A percentile compares a stretch with the other conserved stretches of the same genome.
These are phyloP conservation scores for Zhengitettix transpicula DNA, from an alignment of 2,888 invertebrate species.

Conservation along the genomic window DNA sequence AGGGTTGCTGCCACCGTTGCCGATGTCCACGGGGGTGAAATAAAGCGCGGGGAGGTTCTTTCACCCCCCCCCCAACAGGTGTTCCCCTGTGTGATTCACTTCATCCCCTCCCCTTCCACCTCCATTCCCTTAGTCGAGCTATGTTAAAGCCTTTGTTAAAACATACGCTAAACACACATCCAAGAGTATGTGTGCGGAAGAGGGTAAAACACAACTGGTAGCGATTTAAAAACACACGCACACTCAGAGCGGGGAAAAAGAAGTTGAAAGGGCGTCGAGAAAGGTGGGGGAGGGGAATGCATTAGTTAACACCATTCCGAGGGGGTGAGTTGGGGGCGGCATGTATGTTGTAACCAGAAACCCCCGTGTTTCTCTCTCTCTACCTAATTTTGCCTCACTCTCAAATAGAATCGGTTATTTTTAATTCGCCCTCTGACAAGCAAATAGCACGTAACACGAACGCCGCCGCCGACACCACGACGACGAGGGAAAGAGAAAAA, in stretches of 20 bases:
- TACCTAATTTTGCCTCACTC: background rate
- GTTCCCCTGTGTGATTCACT: too few species aligned
- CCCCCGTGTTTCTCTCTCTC: background rate
- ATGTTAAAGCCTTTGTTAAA: background rate
- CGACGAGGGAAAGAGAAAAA: too few species aligned
- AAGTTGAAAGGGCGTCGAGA: background rate
- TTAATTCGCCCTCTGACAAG: conserved; percentile 6
- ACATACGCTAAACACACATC: background rate
- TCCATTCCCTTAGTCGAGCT: too few species aligned
- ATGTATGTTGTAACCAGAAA: background rate
- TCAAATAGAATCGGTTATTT: conserved; percentile 12
- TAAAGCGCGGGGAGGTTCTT: too few species aligned
- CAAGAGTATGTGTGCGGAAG: background rate
- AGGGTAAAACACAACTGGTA: background rate
- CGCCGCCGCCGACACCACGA: too few species aligned
- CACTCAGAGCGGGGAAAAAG: background rate
- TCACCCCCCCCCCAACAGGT: too few species aligned
- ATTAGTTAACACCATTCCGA: background rate
- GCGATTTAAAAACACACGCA: background rate
- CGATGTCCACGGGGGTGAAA: too few species aligned
- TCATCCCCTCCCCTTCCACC: too few species aligned
- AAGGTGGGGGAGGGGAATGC: background rate
- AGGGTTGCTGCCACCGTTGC: too few species aligned
- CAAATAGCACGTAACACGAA: conserved; percentile 1
- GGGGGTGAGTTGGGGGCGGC: background rate